A percentile compares a stretch with the other conserved stretches of the same genome.
Conservation (phyloP, 2,797 vertebrate species). For the Lindbergichthys nudifrons region DNA sequence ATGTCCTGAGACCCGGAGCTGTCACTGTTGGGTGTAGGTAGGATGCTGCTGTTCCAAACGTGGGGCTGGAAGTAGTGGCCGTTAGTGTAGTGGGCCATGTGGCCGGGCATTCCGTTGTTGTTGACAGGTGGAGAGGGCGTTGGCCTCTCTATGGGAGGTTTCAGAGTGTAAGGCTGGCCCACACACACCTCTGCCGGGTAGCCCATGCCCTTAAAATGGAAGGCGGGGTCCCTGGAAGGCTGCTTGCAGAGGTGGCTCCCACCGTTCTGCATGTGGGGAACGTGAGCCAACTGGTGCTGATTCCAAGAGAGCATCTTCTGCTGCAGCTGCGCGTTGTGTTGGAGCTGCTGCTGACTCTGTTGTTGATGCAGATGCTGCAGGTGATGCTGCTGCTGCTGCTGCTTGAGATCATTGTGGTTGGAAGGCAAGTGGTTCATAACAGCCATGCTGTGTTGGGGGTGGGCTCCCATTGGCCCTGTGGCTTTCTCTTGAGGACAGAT, state of each 20-base stretch:
- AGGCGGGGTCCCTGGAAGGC: slow-evolving; percentile 88
- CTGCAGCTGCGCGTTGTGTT: slow-evolving; percentile 82
- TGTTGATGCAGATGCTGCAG: slow-evolving; percentile 70
- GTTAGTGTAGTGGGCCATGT: slow-evolving; percentile 91
- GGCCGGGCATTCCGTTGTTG: slow-evolving; percentile 89
- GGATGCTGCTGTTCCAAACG: slow-evolving; percentile 97
- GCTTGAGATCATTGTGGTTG: slow-evolving; percentile 91
- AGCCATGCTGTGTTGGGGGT: slow-evolving; percentile 86
- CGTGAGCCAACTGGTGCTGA: slow-evolving; percentile 94
- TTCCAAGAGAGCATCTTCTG: slow-evolving; percentile 94
- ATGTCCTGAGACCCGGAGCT: slow-evolving; percentile 99
- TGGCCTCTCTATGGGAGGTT: slow-evolving; percentile 93
- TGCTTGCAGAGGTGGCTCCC: slow-evolving; percentile 88
- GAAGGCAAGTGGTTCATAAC: slow-evolving; percentile 91
- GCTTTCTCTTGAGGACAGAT: slow-evolving; percentile 89
- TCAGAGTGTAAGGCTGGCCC: slow-evolving; percentile 95
- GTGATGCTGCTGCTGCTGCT: slow-evolving; percentile 77
- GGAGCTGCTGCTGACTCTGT: slow-evolving; percentile 76
- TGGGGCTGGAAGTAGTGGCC: slow-evolving; percentile 95
- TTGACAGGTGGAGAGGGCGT: slow-evolving; percentile 91
- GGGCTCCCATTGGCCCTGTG: slow-evolving; percentile 78
- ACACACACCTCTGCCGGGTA: slow-evolving; percentile 95
- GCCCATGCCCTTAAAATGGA: slow-evolving; percentile 90
- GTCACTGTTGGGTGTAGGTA: slow-evolving; percentile 99
- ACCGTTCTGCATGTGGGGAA: slow-evolving; percentile 92